Percentiles rank a stretch among this genome's conserved stretches.
These are phyloP conservation scores for Salvelinus sp. DNA, from an alignment of 2,113 vertebrate genomes.

Conservation along the genomic window DNA sequence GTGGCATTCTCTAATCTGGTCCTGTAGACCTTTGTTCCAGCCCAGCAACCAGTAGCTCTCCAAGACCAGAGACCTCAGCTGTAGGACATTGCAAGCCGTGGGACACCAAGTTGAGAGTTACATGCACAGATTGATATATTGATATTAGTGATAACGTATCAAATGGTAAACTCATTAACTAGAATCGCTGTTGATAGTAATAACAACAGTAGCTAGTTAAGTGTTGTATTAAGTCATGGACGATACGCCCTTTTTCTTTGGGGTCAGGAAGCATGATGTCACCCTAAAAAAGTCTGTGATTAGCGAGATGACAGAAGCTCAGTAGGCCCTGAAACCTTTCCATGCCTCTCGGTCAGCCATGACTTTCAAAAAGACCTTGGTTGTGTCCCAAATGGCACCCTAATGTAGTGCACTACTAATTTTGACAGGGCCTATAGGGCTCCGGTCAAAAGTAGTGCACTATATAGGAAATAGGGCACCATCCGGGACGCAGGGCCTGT, in stretches of 20 bases:
- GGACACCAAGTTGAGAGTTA: no score
- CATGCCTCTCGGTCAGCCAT: background rate
- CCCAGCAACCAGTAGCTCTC: no score
- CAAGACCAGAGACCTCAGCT: no score
- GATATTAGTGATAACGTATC: background rate
- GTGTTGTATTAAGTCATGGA: background rate
- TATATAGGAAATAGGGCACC: no score
- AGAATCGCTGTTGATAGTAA: background rate
- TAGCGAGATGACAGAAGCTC: constrained; percentile 13
- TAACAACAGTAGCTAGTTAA: background rate
- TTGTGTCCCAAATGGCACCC: no score
- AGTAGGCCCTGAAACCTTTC: background rate
- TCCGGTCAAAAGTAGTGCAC: no score
- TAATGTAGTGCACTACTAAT: no score
- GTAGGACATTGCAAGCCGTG: no score
- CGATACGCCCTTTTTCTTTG: background rate
- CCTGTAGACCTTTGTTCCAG: no score
- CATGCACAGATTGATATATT: no score
- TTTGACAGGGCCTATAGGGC: no score
- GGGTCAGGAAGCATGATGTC: background rate
- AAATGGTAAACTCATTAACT: background rate
- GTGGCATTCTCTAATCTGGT: no score
- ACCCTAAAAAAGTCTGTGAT: background rate
- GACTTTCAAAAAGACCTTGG: background rate
- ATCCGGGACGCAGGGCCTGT: background rate